Conservation (phyloP, 2,888 invertebrate species). For the Philereme transversata region DNA sequence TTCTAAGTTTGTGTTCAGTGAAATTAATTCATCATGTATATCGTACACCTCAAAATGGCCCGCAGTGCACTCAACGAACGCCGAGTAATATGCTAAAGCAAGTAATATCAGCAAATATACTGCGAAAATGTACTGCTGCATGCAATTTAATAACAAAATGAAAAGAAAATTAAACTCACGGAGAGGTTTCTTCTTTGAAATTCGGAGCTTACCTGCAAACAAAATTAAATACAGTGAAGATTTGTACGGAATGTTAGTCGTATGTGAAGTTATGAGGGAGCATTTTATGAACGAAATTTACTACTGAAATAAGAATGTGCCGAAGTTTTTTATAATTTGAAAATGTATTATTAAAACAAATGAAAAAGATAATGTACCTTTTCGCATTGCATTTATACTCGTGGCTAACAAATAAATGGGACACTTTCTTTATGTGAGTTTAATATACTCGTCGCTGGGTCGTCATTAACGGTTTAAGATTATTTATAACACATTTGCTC, state of each 20-base stretch:
- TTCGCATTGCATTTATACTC: no score
- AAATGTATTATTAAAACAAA: no score
- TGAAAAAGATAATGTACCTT: no score
- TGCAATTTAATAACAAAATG: slow-evolving; percentile 56
- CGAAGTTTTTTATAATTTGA: no score
- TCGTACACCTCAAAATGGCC: slow-evolving; percentile 40
- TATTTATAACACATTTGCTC: no score
- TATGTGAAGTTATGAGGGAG: slow-evolving; percentile 8
- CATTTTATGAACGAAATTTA: no score
- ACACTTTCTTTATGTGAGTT: no score
- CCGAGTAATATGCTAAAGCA: slow-evolving; percentile 57
- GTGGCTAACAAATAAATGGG: no score
- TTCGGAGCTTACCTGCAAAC: slow-evolving; percentile 44
- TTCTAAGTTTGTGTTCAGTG: no score
- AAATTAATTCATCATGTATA: slow-evolving; percentile 26
- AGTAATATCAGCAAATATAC: slow-evolving; percentile 53
- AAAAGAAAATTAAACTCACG: slow-evolving; percentile 49
- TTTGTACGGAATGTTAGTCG: slow-evolving; percentile 3
- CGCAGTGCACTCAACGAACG: slow-evolving; percentile 44
- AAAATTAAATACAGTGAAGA: slow-evolving; percentile 23
- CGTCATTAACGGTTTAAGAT: no score
- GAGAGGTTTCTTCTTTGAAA: slow-evolving; percentile 26
- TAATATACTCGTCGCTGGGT: no score
- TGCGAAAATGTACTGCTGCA: slow-evolving; percentile 41
- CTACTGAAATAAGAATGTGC: no score